Conservation (phyloP, 2,888 invertebrate species). For the Sarcophaga carnaria region DNA sequence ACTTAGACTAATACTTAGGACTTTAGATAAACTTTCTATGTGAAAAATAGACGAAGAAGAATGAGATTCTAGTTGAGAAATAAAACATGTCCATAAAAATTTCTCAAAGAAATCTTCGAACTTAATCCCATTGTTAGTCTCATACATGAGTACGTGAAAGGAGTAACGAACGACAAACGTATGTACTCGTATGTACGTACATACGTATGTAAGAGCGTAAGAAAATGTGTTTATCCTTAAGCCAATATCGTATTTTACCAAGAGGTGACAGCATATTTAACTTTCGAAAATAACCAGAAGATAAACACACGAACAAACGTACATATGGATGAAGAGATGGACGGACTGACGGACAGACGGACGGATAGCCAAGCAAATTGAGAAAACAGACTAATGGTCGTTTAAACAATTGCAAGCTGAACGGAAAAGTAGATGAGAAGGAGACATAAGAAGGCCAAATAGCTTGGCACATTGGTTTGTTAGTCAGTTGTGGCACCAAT, state of each 20-base stretch:
- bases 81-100: conserved; percentile 50
- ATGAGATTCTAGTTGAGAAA: neutral
- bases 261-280: conserved; percentile 68
- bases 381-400: no score
- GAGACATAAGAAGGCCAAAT: no score
- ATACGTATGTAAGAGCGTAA: no score
- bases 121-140: conserved; percentile 51
- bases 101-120: conserved; percentile 31
- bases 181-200: neutral
- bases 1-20: no score
- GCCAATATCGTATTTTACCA: conserved; percentile 61
- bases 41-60: no score
- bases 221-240: conserved; percentile 58
- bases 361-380: no score
- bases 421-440: no score
- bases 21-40: no score
- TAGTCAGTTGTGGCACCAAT: no score
- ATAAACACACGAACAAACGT: neutral
- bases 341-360: neutral
- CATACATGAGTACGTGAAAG: neutral
- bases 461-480: no score
- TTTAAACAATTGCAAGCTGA: no score
- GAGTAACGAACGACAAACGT: neutral
- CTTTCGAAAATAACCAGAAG: conserved; percentile 47
- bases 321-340: neutral